These are phyloP conservation scores for Apis florea DNA, from an alignment of 1,140 invertebrate species.

Conservation along the genomic window DNA sequence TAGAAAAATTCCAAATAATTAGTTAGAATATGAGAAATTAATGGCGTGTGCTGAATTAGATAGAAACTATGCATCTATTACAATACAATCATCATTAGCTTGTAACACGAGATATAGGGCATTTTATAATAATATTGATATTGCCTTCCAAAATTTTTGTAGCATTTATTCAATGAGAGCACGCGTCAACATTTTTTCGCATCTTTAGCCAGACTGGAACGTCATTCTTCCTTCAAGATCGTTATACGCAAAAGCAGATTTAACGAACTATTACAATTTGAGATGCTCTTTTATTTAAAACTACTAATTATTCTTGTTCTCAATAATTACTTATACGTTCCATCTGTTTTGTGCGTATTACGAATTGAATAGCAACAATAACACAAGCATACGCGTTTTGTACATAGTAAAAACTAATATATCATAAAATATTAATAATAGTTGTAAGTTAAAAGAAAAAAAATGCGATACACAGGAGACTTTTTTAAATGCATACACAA, in stretches of 20 bases:
- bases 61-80: constrained; percentile 69
- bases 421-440: constrained; percentile 73
- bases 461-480: constrained; percentile 49
- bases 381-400: constrained; percentile 68
- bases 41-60: constrained; percentile 68
- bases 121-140: constrained; percentile 72
- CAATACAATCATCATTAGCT: constrained; percentile 73
- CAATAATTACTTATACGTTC: constrained; percentile 54
- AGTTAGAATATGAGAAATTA: constrained; percentile 66
- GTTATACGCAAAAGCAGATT: constrained; percentile 64
- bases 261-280: constrained; percentile 53
- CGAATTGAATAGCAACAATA: constrained; percentile 61
- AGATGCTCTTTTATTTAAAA: constrained; percentile 46
- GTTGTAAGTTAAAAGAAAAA: constrained; percentile 47
- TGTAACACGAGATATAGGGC: constrained; percentile 71
- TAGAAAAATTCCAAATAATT: constrained; percentile 59
- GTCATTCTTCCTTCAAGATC: constrained; percentile 69
- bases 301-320: constrained; percentile 54
- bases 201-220: constrained; percentile 60
- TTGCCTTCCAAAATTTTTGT: constrained; percentile 73
- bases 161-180: constrained; percentile 65
- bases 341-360: constrained; percentile 68
- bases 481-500: constrained; percentile 65
- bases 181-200: constrained; percentile 61
- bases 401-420: constrained; percentile 75